Base-by-base conservation (phyloP, 2,113 vertebrate species). In the Phyllostomus discolor region DNA sequence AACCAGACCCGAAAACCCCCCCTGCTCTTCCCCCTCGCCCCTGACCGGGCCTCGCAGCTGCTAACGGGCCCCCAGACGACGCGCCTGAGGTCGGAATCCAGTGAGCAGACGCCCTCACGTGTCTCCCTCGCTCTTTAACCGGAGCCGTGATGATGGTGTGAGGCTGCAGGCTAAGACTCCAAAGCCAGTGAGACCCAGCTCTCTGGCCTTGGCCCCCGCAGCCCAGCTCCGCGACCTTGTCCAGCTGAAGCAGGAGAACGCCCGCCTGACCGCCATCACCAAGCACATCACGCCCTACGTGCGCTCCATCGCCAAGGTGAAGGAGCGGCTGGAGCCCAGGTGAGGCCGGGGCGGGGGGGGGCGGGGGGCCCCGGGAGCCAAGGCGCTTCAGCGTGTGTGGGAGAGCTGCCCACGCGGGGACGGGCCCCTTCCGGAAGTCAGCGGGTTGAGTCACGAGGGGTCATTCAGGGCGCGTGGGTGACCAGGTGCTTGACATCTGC, bases 281-380 rank as follows among this genome's bases (percentile, higher is more conserved):
- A 98, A 98, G 95, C 99, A 99, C 98, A 99, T 99, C 26, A 99
- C 98, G 0, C 99, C 99, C 24, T 99, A 99, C 7, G 98, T 99
- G 92, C 98, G 98, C 88, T 99, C 99, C 92, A 99, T 99, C 0
- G 99, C 99, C 95, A 99, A 99, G 97, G 99, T 99, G 95, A 99
- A 99, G 97, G 99, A 99, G 97, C 97, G 99, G 3, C 98, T 99
- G 43, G 99, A 99, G 97, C 99, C 99, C 98, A 99, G 99, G 99
- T 99, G 97, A 98, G 98, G 54, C 22, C 8, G 12, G 6, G 28
- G 22, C n/a, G 26, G 41, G 12, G 6, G 28, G 22, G n/a, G 26
- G 35, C 26, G 28, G 22, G n/a, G 26, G 35, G 20, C 31, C 19
- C 52, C 5, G 52, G 64, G 46, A 52, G 33, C 80, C 2, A 12